Conservation (phyloP, 2,113 vertebrate species). For the Balaeniceps rex region DNA sequence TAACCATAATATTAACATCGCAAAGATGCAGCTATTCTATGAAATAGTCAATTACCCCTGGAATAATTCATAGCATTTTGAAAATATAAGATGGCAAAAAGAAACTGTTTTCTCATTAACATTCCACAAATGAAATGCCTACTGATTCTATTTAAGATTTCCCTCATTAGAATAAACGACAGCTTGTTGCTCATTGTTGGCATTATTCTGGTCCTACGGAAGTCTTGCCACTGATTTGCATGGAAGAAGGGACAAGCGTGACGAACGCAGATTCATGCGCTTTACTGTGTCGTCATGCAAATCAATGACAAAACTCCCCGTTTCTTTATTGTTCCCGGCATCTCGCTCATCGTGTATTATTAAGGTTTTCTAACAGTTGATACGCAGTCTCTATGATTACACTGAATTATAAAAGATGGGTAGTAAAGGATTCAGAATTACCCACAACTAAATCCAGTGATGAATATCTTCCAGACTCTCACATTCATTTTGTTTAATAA, state of each 20-base stretch:
- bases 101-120: constrained; percentile 24
- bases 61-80: constrained; percentile 45
- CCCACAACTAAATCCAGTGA: neutral
- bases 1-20: neutral
- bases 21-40: neutral
- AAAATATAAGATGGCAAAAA: constrained; percentile 33
- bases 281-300: neutral
- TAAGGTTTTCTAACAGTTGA: constrained; percentile 12
- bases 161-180: constrained; percentile 56
- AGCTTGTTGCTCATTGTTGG: constrained; percentile 52
- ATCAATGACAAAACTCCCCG: neutral
- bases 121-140: constrained; percentile 33
- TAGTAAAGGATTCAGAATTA: neutral
- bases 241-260: constrained; percentile 21
- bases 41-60: constrained; percentile 17
- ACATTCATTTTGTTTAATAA: neutral
- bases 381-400: neutral
- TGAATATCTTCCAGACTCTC: neutral
- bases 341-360: neutral
- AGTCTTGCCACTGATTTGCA: constrained; percentile 9
- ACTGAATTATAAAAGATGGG: neutral
- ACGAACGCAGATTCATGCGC: neutral
- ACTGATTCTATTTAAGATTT: constrained; percentile 29
- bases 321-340: neutral
- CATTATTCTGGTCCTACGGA: neutral